Evolutionary conservation across 2,113 vertebrate genomes (phyloP).

Genomic region (Natator depressus): DNA sequence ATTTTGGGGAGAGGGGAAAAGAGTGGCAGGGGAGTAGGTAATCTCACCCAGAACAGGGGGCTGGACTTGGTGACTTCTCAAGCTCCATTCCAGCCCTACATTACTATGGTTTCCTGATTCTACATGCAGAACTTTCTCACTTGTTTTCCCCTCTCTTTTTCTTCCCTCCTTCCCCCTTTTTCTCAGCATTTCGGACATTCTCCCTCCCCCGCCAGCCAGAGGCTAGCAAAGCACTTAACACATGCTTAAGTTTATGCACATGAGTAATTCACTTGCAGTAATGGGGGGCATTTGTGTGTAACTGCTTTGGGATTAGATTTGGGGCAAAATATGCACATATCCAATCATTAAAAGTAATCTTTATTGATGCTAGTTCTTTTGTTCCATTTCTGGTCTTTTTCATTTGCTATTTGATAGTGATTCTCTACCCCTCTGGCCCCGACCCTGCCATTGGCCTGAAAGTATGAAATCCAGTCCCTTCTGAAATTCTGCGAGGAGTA

Average conservation of each 20-base stretch:
- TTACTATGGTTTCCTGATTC: not conserved
- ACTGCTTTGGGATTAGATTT: not conserved
- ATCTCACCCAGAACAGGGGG: not conserved
- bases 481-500: not conserved
- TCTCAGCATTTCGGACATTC: not conserved
- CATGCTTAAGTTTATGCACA: not conserved
- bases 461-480: not conserved
- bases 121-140: not conserved
- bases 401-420: not conserved
- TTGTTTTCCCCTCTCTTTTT: not conserved
- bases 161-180: not conserved
- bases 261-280: not conserved
- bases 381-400: constrained; percentile 15
- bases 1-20: not conserved
- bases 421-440: not conserved
- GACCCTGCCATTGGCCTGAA: not conserved
- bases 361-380: constrained; percentile 12
- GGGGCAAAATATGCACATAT: not conserved
- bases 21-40: not conserved
- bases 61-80: too few relatives aligned
- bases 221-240: not conserved
- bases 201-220: too few relatives aligned
- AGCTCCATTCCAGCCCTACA: not conserved
- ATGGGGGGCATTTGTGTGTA: constrained; percentile 13
- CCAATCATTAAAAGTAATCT: not conserved